A percentile compares a stretch with the other conserved stretches of the same genome.
These are phyloP conservation scores for Aphodius sticticus DNA, from an alignment of 2,888 invertebrate species.

Conservation along the genomic window DNA sequence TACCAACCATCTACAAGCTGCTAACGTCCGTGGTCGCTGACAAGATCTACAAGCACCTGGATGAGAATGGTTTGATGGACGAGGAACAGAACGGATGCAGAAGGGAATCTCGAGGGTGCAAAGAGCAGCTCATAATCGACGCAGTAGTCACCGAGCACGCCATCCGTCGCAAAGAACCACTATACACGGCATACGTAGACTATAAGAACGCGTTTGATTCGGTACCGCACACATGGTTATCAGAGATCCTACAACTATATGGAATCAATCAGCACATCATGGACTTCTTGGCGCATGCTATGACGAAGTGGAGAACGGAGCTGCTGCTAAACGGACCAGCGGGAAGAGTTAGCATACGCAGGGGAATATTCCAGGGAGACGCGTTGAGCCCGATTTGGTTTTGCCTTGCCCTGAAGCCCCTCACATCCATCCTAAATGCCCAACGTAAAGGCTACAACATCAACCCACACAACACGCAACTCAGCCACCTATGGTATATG, in stretches of 20 bases:
- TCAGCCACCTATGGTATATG: slow-evolving; percentile 38
- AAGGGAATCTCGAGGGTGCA: slow-evolving; percentile 28
- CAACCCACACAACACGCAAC: background rate
- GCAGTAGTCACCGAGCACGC: slow-evolving; percentile 31
- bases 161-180: slow-evolving; percentile 11
- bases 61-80: slow-evolving; percentile 21
- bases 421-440: slow-evolving; percentile 20
- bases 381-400: slow-evolving; percentile 40
- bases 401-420: slow-evolving; percentile 37
- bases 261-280: background rate
- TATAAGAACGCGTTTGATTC: slow-evolving; percentile 34
- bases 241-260: slow-evolving; percentile 12
- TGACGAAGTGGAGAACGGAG: background rate
- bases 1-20: slow-evolving; percentile 37
- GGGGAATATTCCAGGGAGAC: slow-evolving; percentile 41
- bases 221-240: slow-evolving; percentile 23
- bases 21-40: slow-evolving; percentile 28
- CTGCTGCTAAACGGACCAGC: background rate
- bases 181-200: slow-evolving; percentile 32
- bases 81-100: slow-evolving; percentile 37
- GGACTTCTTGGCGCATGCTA: background rate
- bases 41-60: slow-evolving; percentile 31
- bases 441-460: background rate
- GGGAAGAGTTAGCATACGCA: slow-evolving; percentile 29
- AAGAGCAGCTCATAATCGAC: slow-evolving; percentile 36